phyloP scores from a whole-genome alignment of 2,888 invertebrate genomes.

The Chrysodeixis includens region DNA sequence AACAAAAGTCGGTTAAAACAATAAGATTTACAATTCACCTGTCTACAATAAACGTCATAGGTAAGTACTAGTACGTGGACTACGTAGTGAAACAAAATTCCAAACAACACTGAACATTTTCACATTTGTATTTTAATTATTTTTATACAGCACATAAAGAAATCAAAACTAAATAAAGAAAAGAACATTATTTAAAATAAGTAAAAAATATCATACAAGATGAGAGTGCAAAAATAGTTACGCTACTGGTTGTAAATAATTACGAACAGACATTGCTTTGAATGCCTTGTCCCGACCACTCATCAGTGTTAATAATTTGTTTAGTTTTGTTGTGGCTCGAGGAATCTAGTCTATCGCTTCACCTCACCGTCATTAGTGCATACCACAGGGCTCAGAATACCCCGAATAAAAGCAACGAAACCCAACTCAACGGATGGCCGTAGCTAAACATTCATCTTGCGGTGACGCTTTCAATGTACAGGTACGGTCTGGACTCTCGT shows the following conservation, averaged over 20 bases:
- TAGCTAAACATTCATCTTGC: constrained; percentile 57
- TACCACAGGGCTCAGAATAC: constrained; percentile 72
- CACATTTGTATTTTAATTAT: neutral
- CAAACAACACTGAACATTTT: too few relatives aligned
- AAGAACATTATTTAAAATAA: constrained; percentile 24
- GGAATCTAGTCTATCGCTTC: constrained; percentile 68
- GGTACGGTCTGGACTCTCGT: neutral
- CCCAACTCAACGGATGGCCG: constrained; percentile 50
- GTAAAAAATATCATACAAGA: constrained; percentile 47
- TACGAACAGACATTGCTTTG: constrained; percentile 56
- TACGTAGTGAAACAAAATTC: too few relatives aligned
- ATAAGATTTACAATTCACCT: too few relatives aligned
- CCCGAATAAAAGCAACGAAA: constrained; percentile 71
- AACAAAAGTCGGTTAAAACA: too few relatives aligned
- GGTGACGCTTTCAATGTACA: constrained; percentile 29
- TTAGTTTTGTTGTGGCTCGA: constrained; percentile 64
- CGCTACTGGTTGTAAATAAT: constrained; percentile 60
- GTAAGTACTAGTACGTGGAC: too few relatives aligned
- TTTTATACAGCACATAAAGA: neutral
- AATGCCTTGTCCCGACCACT: constrained; percentile 56
- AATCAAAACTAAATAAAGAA: neutral
- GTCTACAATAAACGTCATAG: too few relatives aligned
- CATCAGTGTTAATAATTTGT: constrained; percentile 63
- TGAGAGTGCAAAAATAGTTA: constrained; percentile 49
- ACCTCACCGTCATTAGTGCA: constrained; percentile 71